Conservation (phyloP, 2,888 invertebrate species). For the Myopa tessellatipennis region DNA sequence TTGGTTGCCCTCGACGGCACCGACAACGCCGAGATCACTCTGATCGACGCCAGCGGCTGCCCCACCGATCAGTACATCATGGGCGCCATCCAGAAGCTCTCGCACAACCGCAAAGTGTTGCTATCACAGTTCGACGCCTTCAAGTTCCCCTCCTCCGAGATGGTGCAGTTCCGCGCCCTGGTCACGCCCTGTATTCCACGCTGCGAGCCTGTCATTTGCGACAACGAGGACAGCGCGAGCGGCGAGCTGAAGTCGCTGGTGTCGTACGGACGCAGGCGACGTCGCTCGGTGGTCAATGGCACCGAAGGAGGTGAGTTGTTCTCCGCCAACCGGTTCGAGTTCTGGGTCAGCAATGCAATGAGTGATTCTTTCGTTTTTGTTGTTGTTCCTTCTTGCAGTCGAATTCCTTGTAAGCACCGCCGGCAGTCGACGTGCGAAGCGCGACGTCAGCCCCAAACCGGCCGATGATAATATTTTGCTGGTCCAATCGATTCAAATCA, state of each 20-base stretch:
- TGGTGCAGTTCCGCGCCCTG: constrained; percentile 93
- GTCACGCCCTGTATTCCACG: constrained; percentile 94
- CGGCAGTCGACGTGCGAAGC: constrained; percentile 55
- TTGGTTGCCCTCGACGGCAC: constrained; percentile 94
- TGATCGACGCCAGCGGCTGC: constrained; percentile 91
- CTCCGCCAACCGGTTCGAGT: background rate
- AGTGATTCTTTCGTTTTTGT: constrained; percentile 6
- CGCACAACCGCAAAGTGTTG: constrained; percentile 83
- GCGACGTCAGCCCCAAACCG: constrained; percentile 67
- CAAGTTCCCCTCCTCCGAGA: constrained; percentile 95
- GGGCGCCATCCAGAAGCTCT: constrained; percentile 91
- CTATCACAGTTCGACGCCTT: constrained; percentile 94
- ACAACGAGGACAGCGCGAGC: constrained; percentile 73
- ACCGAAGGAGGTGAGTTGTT: constrained; percentile 30
- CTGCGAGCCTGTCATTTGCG: constrained; percentile 92
- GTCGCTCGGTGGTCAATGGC: constrained; percentile 57
- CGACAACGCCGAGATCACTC: constrained; percentile 90
- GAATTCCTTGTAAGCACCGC: constrained; percentile 59
- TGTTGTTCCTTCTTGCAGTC: constrained; percentile 48
- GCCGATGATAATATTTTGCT: constrained; percentile 85
- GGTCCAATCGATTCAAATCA: constrained; percentile 92
- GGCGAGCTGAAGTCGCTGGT: constrained; percentile 85
- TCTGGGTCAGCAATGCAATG: constrained; percentile 26
- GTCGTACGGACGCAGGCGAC: constrained; percentile 86
- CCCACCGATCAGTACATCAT: constrained; percentile 95